These are phyloP conservation scores for Diorhabda elongata DNA, from an alignment of 1,140 invertebrate species.

Conservation along the genomic window DNA sequence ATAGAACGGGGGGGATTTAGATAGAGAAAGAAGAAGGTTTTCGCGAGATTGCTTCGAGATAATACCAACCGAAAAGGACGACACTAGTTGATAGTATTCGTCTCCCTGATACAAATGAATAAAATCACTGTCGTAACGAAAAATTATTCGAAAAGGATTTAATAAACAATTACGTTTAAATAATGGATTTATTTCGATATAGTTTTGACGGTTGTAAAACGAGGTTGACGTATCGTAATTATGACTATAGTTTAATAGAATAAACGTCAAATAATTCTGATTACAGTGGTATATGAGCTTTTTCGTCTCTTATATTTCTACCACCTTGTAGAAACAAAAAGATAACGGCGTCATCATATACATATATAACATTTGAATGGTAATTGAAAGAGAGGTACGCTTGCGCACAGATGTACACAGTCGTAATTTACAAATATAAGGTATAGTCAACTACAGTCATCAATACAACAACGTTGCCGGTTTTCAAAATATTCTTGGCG, in stretches of 20 bases:
- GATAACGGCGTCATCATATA: constrained; percentile 4
- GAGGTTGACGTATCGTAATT: no score
- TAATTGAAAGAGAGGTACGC: constrained; percentile 4
- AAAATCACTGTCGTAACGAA: not conserved
- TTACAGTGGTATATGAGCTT: no score
- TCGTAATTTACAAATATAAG: not conserved
- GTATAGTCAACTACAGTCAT: no score
- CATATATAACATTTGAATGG: constrained; percentile 8
- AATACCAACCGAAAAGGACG: not conserved
- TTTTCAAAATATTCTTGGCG: no score
- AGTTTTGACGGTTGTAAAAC: no score
- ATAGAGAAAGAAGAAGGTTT: not conserved
- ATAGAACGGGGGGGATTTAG: not conserved
- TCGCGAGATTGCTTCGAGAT: not conserved
- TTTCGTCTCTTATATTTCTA: not conserved
- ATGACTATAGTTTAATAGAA: no score
- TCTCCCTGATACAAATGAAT: not conserved
- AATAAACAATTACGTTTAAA: not conserved
- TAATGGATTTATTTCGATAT: no score
- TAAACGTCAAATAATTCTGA: no score
- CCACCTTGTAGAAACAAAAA: not conserved
- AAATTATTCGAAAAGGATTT: constrained; percentile 1
- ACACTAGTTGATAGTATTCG: not conserved
- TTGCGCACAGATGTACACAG: constrained; percentile 1
- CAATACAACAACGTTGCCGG: no score